Evolutionary conservation across 2,888 invertebrate species (phyloP), one percentile per base, ranked within the genome.

Genomic region (Ceratothoa steindachneri): DNA sequence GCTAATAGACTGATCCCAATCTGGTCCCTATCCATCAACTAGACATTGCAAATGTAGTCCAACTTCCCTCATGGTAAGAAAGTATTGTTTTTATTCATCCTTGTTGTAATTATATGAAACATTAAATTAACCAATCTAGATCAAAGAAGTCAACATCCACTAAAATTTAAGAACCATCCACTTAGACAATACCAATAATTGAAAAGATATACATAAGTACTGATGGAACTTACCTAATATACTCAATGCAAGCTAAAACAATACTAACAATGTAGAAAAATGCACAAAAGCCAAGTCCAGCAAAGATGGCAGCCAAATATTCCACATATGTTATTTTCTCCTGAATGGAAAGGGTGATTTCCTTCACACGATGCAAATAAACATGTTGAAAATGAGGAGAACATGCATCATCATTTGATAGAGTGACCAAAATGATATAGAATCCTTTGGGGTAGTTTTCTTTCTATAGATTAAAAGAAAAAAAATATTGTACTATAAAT

Each of bases 281-380:
- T n/a, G 76, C 76, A 68, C 76, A 79, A 52, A 74, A 79, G 22
- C 76, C 74, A 9, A 79, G 71, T 12, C 76, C 79, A 66, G 76
- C 79, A 70, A 79, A 69, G 51, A 75, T 79, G 24, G 79, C 76
- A 67, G 72, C 69, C 65, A 76, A 53, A 30, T 79, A 79, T 22
- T 76, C 76, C n/a, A 72, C 31, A 15, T 72, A 66, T 27, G 74
- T 74, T 9, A 72, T 77, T 30, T 75, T 73, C 52, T 77, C 72
- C 22, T 75, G 71, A 15, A 75, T 65, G 22, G 31, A 55, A 28
- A 77, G 27, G 2, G 71, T 72, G 53, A 76, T 69, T 3, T 30
- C 70, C 68, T 79, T 79, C 51, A 29, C 67, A 30, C 78, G 67
- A 24, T 68, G 66, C 2, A 69, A 69, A 24, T 71, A 72, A n/a